Evolutionary conservation across 2,797 vertebrate genomes (phyloP), one percentile per base, ranked within the genome.

Genomic region (Microtus obscurus): DNA sequence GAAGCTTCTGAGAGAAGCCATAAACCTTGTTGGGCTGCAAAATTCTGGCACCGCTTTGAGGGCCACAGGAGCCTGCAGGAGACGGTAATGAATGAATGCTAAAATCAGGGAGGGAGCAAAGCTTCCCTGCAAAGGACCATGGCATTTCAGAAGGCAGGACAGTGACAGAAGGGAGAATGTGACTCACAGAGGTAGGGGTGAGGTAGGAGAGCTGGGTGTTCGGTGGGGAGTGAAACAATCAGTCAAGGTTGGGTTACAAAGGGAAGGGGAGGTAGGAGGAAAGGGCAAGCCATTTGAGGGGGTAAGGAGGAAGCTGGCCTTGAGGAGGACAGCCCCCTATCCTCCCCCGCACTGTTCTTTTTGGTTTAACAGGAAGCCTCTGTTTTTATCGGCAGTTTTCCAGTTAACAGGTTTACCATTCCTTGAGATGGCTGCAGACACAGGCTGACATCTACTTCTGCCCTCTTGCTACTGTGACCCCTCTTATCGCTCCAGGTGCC

Each of bases 401-500:
- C 63, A 77, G 51, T 29, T 82, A 37, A 63, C 61, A 90, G 71
- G 45, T 43, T 77, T 65, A 31, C 21, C 40, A 40, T 82, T 86
- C 56, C 77, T 77, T 53, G 71, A 89, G 63, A 77, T 91, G 45
- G 48, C 69, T 43, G 40, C 89, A 87, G 82, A 91, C 53, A 53
- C 40, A 80, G 48, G 40, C n/a, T 27, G 56, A 94, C 61, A 67
- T 73, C 77, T 80, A 43, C 51, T 82, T 94, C 69, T 89, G 77
- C 63, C 21, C 45, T 56, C 19, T 37, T 21, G 6, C 2, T 29
- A 5, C 4, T 23, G 3, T 31, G 90, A 5, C 3, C 34, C n/a
- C 5, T 82, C 31, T 82, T 56, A 14, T 51, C 12, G 19, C 23
- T 48, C 81, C 21, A 90, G 86, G 65, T 77, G 76, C 27, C 59